A percentile compares a stretch with the other conserved stretches of the same genome.
Evolutionary conservation across 2,888 invertebrate genomes (phyloP).

Genomic region (Caenorhabditis plicata): DNA sequence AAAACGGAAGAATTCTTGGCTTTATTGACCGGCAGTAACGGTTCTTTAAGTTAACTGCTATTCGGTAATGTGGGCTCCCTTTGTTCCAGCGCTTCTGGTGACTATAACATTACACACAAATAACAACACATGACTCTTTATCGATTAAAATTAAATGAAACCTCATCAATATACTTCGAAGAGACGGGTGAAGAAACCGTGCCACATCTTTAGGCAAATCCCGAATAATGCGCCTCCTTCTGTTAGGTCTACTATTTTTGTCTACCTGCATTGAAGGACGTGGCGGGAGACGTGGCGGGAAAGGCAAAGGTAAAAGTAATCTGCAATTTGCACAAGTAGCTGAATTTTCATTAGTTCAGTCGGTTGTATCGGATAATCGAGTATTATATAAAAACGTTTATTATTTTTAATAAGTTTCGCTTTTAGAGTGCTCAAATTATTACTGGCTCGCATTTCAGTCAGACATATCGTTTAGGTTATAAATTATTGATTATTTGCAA

Average conservation of each 20-base stretch:
- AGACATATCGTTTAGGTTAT: slow-evolving; percentile 75
- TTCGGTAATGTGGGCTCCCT: slow-evolving; percentile 19
- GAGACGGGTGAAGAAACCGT: slow-evolving; percentile 32
- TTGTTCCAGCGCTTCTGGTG: slow-evolving; percentile 27
- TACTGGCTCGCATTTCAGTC: slow-evolving; percentile 63
- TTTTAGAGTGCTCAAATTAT: slow-evolving; percentile 63
- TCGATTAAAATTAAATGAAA: slow-evolving; percentile 5
- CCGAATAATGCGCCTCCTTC: slow-evolving; percentile 21
- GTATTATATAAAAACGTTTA: slow-evolving; percentile 27
- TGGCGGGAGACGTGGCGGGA: slow-evolving; percentile 56
- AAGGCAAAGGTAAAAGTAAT: slow-evolving; percentile 61
- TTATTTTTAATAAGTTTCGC: neutral
- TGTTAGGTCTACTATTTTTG: slow-evolving; percentile 12
- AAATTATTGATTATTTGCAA: slow-evolving; percentile 90
- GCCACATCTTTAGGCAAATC: slow-evolving; percentile 24
- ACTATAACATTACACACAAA: too few species aligned
- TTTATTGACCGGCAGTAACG: slow-evolving; percentile 9
- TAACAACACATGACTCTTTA: neutral
- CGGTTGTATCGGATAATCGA: slow-evolving; percentile 58
- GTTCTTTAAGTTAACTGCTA: slow-evolving; percentile 17
- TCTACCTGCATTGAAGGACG: slow-evolving; percentile 29
- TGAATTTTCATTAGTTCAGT: slow-evolving; percentile 62
- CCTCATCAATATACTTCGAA: slow-evolving; percentile 17
- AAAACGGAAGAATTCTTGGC: slow-evolving; percentile 23
- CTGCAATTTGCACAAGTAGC: slow-evolving; percentile 65